phyloP scores from a whole-genome alignment of 2,113 vertebrate genomes.

The Oreochromis niloticus region DNA sequence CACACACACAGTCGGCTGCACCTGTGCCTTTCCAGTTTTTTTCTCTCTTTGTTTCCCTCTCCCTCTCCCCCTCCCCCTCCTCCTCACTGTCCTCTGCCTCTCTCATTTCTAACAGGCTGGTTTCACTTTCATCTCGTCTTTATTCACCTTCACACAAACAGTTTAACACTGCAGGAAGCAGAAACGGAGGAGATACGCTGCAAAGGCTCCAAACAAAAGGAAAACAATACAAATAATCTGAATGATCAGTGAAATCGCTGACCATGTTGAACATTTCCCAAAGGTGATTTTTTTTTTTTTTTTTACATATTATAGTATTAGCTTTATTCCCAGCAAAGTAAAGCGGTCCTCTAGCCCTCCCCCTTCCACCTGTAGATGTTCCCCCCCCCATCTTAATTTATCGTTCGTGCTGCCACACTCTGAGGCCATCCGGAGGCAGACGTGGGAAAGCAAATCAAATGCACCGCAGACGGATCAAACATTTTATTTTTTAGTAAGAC shows the following conservation, averaged over 20 bases:
- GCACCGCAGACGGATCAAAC: slow-evolving; percentile 41
- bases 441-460: slow-evolving; percentile 47
- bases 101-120: slow-evolving; percentile 27
- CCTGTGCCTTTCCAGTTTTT: slow-evolving; percentile 58
- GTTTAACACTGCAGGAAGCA: neutral
- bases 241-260: neutral
- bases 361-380: neutral
- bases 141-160: slow-evolving; percentile 27
- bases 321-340: neutral
- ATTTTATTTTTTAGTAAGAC: neutral
- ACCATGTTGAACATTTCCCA: neutral
- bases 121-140: slow-evolving; percentile 40
- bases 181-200: neutral
- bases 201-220: neutral
- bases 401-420: neutral
- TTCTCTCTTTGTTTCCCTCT: slow-evolving; percentile 2
- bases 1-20: slow-evolving; percentile 43
- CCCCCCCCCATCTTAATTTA: neutral
- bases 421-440: slow-evolving; percentile 15
- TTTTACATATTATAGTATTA: neutral
- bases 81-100: slow-evolving; percentile 1
- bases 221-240: neutral
- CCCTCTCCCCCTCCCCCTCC: neutral
- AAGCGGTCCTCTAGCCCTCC: neutral
- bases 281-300: neutral